A percentile compares a stretch with the other conserved stretches of the same genome.
These are phyloP conservation scores for Alviniconcha marisindica DNA, from an alignment of 1,140 invertebrate genomes.

Conservation along the genomic window DNA sequence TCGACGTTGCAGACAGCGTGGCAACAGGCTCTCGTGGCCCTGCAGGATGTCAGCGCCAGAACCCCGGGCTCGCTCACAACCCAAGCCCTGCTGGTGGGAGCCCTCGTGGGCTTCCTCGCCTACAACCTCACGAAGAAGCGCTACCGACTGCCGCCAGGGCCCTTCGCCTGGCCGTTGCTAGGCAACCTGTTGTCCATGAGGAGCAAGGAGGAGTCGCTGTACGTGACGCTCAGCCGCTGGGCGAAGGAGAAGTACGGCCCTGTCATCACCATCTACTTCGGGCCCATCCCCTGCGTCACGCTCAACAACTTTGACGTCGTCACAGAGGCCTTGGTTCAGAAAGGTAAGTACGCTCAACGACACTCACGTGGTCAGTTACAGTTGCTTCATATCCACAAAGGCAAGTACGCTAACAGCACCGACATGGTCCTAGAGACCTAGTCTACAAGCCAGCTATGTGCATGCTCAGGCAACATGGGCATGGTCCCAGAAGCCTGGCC, in stretches of 20 bases:
- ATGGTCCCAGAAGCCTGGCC: too few species aligned
- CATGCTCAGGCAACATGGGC: too few species aligned
- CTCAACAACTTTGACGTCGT: slow-evolving; percentile 29
- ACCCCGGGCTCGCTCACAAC: background rate
- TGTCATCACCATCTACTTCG: slow-evolving; percentile 25
- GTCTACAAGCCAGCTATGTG: too few species aligned
- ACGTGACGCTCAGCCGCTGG: background rate
- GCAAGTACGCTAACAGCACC: too few species aligned
- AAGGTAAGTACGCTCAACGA: too few species aligned
- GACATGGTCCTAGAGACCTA: too few species aligned
- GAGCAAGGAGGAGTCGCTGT: background rate
- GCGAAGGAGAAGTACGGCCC: slow-evolving; percentile 8
- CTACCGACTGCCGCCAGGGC: background rate
- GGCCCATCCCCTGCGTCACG: slow-evolving; percentile 1
- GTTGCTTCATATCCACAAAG: too few species aligned
- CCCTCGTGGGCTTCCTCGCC: background rate
- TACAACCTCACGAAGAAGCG: slow-evolving; percentile 3
- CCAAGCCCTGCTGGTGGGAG: background rate
- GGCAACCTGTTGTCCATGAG: slow-evolving; percentile 17
- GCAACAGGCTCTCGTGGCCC: background rate
- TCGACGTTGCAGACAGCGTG: too few species aligned
- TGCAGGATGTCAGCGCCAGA: background rate
- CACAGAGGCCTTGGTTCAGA: slow-evolving; percentile 25
- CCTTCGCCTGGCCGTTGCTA: background rate
- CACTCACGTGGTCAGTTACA: too few species aligned